Base-by-base conservation (phyloP, 2,888 invertebrate genomes). In the Dasysyrphus tricinctus region DNA sequence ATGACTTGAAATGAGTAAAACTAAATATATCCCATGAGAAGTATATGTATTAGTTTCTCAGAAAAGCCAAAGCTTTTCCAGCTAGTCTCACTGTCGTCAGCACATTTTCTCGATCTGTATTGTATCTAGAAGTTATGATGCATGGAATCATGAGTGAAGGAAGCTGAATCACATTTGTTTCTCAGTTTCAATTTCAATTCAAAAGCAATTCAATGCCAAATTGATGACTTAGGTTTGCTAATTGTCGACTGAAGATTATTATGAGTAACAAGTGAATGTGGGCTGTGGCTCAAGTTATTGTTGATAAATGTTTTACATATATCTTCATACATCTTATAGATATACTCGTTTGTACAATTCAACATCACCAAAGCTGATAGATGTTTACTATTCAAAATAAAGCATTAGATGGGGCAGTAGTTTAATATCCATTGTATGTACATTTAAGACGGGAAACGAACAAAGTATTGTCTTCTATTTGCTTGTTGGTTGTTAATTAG, bases 151-250 rank as follows among this genome's bases (percentile, higher is more conserved):
- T 65, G 24, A 24, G 49, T 65, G 77, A 70, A 74, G 57, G 78
- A 72, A 78, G 78, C 78, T 82, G 82, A 82, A 57, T 82, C 82
- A 82, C 73, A 51, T 73, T n/a, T 16, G n/a, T 47, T 73, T 65
- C 78, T 78, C 65, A 67, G 65, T 72, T 78, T 73, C 82, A 82
- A 82, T 72, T 78, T 73, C 82, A 82, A 82, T 78, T 59, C 65
- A 72, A 54, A 63, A 63, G 63, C 78, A 44, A 72, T 72, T 79
- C 79, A 79, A 73, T 72, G 79, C 54, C 82, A 82, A 82, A 73
- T 78, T 78, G 82, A 82, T 82, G 78, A 82, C 82, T 82, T 82
- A 59, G 78, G 67, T 54, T 12, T 44, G 67, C 54, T 82, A 82
- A 82, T 78, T 82, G 82, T 78, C 51, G 73, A 78, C 65, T 44